Evolutionary conservation across 92 coral and sea anemone species (phyloP), one percentile per base, ranked within the genome.

Genomic region (Ricordea florida): DNA sequence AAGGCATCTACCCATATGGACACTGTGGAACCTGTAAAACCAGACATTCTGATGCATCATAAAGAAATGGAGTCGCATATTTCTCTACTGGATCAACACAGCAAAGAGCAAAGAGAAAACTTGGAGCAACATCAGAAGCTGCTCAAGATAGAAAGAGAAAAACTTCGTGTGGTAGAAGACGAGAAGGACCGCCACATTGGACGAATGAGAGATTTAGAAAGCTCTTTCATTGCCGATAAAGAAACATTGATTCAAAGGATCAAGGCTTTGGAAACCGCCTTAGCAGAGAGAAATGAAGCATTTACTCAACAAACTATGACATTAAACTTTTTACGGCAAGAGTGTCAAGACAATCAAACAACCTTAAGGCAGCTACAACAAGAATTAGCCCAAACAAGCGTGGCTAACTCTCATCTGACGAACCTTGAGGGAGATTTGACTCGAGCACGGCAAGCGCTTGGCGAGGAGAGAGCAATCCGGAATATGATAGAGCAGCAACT

Each of bases 101-200:
- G 97, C 68, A 90, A 83, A 45, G 88, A 91, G 46, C 97, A 91
- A 46, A 63, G 97, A 16, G 76, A 87, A 18, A 74, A 83, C 52
- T 67, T 91, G 18, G 86, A 90, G 27, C 96, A 86, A 55, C 96
- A 90, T 36, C 93, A 91, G 71, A 91, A 84, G 51, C 62, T 87
- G 21, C 77, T 91, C 43, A 56, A 86, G 35, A 66, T 83, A 31
- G 97, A 91, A 36, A 69, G 97, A 67, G 75, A 37, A 18, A 61
- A 60, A 28, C 37, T 60, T 24, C 80, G 56, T 2, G 71, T 43
- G 17, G 40, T 60, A 44, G 80, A 74, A 45, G 71, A 59, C 23
- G 80, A 74, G 26, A 76, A 48, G 50, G 82, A 76, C 4, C 67
- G 82, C 40, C 24, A 64, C 4, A 51, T 76, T 0, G 82, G 63